Percentiles rank a stretch among this genome's conserved stretches.
Evolutionary conservation across 2,888 invertebrate genomes (phyloP).

Genomic region (Hirtodrosophila trivittata): DNA sequence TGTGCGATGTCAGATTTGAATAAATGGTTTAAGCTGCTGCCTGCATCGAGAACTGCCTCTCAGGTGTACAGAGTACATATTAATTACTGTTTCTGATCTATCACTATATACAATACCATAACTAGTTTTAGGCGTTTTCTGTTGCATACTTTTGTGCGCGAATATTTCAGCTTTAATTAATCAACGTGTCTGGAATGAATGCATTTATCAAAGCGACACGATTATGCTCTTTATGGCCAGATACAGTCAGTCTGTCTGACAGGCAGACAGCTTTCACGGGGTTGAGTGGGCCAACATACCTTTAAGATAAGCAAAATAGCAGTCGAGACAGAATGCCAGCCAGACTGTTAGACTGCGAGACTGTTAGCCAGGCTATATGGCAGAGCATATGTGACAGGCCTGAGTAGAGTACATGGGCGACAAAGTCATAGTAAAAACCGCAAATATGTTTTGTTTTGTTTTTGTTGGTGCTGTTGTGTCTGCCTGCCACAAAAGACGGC

Average conservation of each 20-base stretch:
- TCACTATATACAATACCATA: no score
- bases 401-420: conserved; percentile 59
- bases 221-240: conserved; percentile 78
- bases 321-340: conserved; percentile 16
- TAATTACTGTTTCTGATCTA: conserved; percentile 71
- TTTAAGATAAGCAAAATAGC: conserved; percentile 22
- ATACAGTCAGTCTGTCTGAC: conserved; percentile 41
- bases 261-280: conserved; percentile 12
- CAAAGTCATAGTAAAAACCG: conserved; percentile 73
- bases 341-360: neutral
- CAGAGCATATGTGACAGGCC: conserved; percentile 74
- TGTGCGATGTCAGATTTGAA: conserved; percentile 64
- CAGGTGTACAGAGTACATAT: neutral
- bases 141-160: conserved; percentile 44
- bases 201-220: conserved; percentile 76
- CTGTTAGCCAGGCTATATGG: conserved; percentile 20
- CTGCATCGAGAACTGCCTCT: conserved; percentile 29
- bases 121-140: conserved; percentile 25
- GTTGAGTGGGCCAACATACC: neutral
- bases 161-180: conserved; percentile 76
- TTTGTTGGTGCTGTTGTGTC: conserved; percentile 38
- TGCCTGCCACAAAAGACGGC: conserved; percentile 43
- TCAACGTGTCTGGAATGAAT: conserved; percentile 51
- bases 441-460: conserved; percentile 78
- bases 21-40: conserved; percentile 73